These are phyloP conservation scores for Pristionchus japonicus DNA, from an alignment of 2,888 invertebrate species.

Conservation along the genomic window DNA sequence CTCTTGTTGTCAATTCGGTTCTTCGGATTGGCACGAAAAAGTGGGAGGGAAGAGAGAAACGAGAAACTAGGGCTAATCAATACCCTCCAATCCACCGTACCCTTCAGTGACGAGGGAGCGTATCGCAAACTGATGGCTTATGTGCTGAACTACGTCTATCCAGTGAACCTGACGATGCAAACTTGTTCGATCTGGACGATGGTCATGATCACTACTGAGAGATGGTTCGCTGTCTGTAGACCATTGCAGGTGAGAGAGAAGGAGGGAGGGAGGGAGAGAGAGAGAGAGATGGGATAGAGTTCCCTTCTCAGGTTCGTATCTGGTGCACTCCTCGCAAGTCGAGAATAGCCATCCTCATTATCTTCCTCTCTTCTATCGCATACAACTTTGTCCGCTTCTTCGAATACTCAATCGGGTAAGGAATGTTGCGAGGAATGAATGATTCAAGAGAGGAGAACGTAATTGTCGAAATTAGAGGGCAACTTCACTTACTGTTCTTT, in stretches of 20 bases:
- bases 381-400: slow-evolving; percentile 72
- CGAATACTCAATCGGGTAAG: slow-evolving; percentile 68
- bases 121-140: slow-evolving; percentile 61
- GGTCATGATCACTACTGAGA: slow-evolving; percentile 72
- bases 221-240: slow-evolving; percentile 73
- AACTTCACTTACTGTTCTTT: too few species aligned
- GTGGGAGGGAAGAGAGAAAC: background rate
- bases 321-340: slow-evolving; percentile 72
- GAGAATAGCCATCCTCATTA: slow-evolving; percentile 62
- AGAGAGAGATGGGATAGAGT: slow-evolving; percentile 4
- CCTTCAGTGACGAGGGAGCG: background rate
- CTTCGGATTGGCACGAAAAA: background rate
- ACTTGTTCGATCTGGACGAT: slow-evolving; percentile 71
- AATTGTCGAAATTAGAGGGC: background rate
- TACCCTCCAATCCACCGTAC: background rate
- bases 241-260: slow-evolving; percentile 64
- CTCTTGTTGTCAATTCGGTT: background rate
- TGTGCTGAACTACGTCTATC: slow-evolving; percentile 70
- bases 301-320: slow-evolving; percentile 63
- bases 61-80: background rate
- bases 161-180: slow-evolving; percentile 72
- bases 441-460: background rate
- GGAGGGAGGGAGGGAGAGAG: background rate
- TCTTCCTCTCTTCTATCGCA: slow-evolving; percentile 62
- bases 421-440: background rate